Evolutionary conservation across 2,888 invertebrate species (phyloP), one percentile per base, ranked within the genome.

Genomic region (Agrenia bidenticulata): DNA sequence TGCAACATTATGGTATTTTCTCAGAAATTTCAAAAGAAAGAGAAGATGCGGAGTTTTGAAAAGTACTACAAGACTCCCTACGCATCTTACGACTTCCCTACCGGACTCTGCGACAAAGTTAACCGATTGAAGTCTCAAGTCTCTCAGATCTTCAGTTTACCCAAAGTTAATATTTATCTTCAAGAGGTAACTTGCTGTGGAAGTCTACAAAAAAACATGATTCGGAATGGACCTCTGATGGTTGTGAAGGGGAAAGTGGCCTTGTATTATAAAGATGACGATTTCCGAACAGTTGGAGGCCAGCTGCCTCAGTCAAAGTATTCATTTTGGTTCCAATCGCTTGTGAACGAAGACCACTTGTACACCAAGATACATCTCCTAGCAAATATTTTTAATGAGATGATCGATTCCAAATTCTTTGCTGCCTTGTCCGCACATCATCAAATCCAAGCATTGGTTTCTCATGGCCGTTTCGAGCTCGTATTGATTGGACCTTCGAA

Each of bases 21-120:
- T 4, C 56, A 65, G 50, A 66, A 66, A 23, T 66, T 62, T 27
- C 63, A 55, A 1, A 55, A 55, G 7, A 11, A 23, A 2, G 57
- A 65, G 13, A 21, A 49, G 23, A 39, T 59, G 26, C 62, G 32
- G 11, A 55, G n/a, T 23, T 42, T 55, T 51, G 66, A 66, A 32
- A 59, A 59, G 23, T 66, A 62, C 55, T 66, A 66, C 42, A 59
- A 66, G 13, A 66, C 66, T 49, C 59, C 66, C 2, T 66, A 60
- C 21, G 49, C 59, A 17, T 58, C 63, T 9, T 49, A 55, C 19
- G 19, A 63, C 13, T 66, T 66, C 21, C 62, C 66, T 2, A 19
- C 19, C 5, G 63, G 62, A 4, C 24, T 66, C 1, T 17, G 26
- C 9, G 51, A 54, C 15, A 63, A 60, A 55, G 55, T 66, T 1